Base-by-base conservation (phyloP, 2,797 vertebrate genomes). In the Hippocampus kuda region DNA sequence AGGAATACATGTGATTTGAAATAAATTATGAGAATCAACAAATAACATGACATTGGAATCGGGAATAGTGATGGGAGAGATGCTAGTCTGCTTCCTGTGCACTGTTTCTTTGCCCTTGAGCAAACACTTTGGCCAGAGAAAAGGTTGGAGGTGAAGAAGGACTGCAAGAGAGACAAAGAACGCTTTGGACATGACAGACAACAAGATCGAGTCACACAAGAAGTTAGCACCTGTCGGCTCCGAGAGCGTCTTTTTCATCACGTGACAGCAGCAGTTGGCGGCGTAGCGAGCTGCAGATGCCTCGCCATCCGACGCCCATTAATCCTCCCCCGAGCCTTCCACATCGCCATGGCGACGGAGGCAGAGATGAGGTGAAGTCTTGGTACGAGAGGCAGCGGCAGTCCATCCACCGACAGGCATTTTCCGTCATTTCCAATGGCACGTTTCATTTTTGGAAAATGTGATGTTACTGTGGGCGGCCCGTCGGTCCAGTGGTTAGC, bases 231-330 rank as follows among this genome's bases (percentile, higher is more conserved):
- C 7, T 9, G 20, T 53, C 9, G 8, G 20, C 51, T 53, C 51
- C 22, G 9, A 53, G 51, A 53, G 20, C 18, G 20, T 53, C 22
- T 76, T 73, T 85, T 89, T 87, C 82, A 89, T 88, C 87, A 84
- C 83, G 83, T 85, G 84, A 74, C 72, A 72, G 78, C 74, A 84
- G 87, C 88, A 88, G 86, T 89, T 89, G 87, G 90, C 86, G 81
- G 80, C n/a, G 76, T 77, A 53, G 73, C 71, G 73, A 81, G 84
- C 78, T 85, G 85, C 89, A 90, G 88, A 89, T 89, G 87, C 84
- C 79, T 83, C 75, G 49, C 85, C 84, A 86, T 84, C 84, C 81
- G 84, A 79, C 66, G 74, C 71, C 85, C 75, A 90, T 89, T 88
- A 90, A 89, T 90, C 88, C 88, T 53, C 51, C 51, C 51, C 51